phyloP scores from a whole-genome alignment of 2,888 invertebrate genomes.

The Pherbina coryleti region DNA sequence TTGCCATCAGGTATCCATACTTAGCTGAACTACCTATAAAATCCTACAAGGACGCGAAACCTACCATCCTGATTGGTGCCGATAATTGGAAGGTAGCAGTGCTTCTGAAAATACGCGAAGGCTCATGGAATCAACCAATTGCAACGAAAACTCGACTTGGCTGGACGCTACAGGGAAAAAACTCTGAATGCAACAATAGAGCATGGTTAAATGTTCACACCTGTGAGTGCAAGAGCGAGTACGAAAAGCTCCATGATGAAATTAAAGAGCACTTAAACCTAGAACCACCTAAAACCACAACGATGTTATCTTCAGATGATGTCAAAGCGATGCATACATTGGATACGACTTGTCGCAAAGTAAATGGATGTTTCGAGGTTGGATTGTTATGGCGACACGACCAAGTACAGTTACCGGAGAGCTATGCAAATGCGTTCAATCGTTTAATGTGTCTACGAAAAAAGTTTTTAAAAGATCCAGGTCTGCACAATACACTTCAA shows the following conservation, averaged over 20 bases:
- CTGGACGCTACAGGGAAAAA: conserved; percentile 16
- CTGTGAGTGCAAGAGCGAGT: conserved; percentile 36
- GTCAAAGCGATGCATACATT: conserved; percentile 23
- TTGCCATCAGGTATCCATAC: background rate
- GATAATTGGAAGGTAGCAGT: too few species aligned
- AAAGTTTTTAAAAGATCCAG: background rate
- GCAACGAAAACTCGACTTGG: conserved; percentile 26
- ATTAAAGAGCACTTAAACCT: conserved; percentile 29
- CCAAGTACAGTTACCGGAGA: conserved; percentile 21
- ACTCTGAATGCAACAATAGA: background rate
- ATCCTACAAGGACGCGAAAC: conserved; percentile 21
- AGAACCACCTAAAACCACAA: background rate
- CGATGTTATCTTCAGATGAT: conserved; percentile 13
- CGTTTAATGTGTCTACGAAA: conserved; percentile 16
- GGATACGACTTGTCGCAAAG: conserved; percentile 19
- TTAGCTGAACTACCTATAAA: conserved; percentile 19
- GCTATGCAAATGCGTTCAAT: conserved; percentile 23
- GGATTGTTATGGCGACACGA: conserved; percentile 36
- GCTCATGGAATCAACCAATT: conserved; percentile 16
- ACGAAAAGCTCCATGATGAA: conserved; percentile 36
- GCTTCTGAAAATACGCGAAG: too few species aligned
- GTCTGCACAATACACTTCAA: background rate
- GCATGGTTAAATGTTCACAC: conserved; percentile 23
- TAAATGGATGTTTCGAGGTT: too few species aligned
- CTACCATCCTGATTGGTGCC: too few species aligned